Base-by-base conservation (phyloP, 2,797 vertebrate species). In the Gadopsis marmoratus region DNA sequence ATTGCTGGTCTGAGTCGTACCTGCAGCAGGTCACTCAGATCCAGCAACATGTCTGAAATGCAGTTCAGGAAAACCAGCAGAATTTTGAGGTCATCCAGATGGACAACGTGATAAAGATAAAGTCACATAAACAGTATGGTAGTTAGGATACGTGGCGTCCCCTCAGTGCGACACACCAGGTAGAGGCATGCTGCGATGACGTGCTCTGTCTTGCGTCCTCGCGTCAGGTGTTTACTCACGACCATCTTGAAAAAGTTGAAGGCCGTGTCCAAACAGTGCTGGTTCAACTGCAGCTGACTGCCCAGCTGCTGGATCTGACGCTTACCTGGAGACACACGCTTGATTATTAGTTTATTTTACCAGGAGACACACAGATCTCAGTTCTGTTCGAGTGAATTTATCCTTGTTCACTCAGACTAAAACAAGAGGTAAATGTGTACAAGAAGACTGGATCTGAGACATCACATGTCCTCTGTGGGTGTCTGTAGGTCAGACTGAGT, bases 241-340 rank as follows among this genome's bases (percentile, higher is more conserved):
- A 97, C 98, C 97, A 99, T 98, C 96, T 99, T 99, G 94, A 99
- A 99, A 93, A 99, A 99, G 93, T 99, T 99, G 92, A 99, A 99
- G 80, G 98, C 98, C 0, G 98, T 99, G 90, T 99, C 98, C 84
- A 99, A 90, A 70, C 98, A 99, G 78, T 99, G 98, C 64, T 99
- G 97, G 93, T 99, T 99, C 70, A 99, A 92, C 85, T 99, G 98
- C 76, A 99, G 93, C 89, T 99, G 98, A 84, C 96, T 97, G 83
- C 98, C 98, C 90, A 99, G 94, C 88, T 98, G 96, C 86, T 98
- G 97, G 86, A 99, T 99, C 94, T 99, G 98, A 39, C 97, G 96
- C 88, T 97, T 96, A 43, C 98, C 98, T 99, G 87, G 55, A 73
- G 4, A 91, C 53, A 88, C 68, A 65, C 54, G 66, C 23, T 1